Conservation (phyloP, 2,888 invertebrate genomes). For the Protophormia terraenovae region DNA sequence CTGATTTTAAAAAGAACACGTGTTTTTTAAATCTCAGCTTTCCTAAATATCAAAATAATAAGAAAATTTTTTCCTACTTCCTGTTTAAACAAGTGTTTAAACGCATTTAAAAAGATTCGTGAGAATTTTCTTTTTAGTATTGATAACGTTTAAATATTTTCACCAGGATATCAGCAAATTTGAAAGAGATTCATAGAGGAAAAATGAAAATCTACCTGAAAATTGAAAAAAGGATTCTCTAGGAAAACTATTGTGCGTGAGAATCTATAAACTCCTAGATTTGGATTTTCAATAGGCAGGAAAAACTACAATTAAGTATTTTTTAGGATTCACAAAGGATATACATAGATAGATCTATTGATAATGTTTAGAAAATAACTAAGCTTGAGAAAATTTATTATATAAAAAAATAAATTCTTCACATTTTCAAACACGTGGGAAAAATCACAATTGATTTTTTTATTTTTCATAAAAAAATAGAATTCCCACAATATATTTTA, state of each 20-base stretch:
- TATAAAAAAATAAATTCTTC: background rate
- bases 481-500: background rate
- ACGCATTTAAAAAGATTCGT: background rate
- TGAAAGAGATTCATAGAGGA: background rate
- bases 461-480: too few species aligned
- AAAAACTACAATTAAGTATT: too few species aligned
- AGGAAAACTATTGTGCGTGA: too few species aligned
- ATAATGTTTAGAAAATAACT: background rate
- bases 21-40: background rate
- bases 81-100: background rate
- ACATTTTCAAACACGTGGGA: background rate
- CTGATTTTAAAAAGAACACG: background rate
- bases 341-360: too few species aligned
- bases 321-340: too few species aligned
- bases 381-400: background rate
- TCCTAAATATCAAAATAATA: too few species aligned
- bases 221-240: too few species aligned
- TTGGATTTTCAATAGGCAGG: too few species aligned
- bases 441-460: background rate
- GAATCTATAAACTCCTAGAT: too few species aligned
- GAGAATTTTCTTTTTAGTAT: too few species aligned
- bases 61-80: background rate
- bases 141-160: too few species aligned
- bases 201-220: background rate
- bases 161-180: too few species aligned